A percentile compares a stretch with the other conserved stretches of the same genome.
Conservation (phyloP, 2,888 invertebrate genomes). For the Vanessa cardui region DNA sequence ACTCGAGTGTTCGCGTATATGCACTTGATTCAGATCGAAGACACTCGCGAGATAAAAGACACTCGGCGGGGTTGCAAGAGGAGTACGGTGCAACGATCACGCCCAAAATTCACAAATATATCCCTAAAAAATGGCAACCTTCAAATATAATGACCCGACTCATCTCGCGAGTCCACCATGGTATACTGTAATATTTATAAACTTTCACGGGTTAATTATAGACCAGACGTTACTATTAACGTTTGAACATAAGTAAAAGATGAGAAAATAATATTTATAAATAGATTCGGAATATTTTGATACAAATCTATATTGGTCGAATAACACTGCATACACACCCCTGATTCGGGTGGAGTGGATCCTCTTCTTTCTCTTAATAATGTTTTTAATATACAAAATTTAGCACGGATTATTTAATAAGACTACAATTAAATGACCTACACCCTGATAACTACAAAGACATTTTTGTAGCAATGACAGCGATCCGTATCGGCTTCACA, state of each 20-base stretch:
- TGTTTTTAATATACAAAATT: conserved; percentile 71
- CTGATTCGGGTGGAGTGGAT: conserved; percentile 77
- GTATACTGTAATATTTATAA: conserved; percentile 81
- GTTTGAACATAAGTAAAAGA: conserved; percentile 83
- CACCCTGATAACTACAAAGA: conserved; percentile 83
- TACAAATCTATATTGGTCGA: conserved; percentile 80
- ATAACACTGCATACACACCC: conserved; percentile 81
- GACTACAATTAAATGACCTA: conserved; percentile 80
- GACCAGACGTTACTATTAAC: conserved; percentile 82
- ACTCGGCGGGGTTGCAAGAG: conserved; percentile 32
- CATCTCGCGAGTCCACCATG: conserved; percentile 71
- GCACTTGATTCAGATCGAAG: conserved; percentile 29
- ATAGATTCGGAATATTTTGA: conserved; percentile 83
- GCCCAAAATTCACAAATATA: conserved; percentile 73
- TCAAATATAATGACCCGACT: conserved; percentile 68
- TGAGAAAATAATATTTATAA: conserved; percentile 84
- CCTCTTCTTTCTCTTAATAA: conserved; percentile 74
- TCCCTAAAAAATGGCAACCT: conserved; percentile 81
- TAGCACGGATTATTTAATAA: conserved; percentile 73
- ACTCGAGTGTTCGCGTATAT: conserved; percentile 35
- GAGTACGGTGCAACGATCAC: conserved; percentile 54
- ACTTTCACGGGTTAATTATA: conserved; percentile 82
- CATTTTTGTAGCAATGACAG: conserved; percentile 82
- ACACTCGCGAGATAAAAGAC: conserved; percentile 39
- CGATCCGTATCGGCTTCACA: conserved; percentile 82